Evolutionary conservation across 1,140 invertebrate species (phyloP), one percentile per base, ranked within the genome.

Genomic region (Zelostemma sp.): DNA sequence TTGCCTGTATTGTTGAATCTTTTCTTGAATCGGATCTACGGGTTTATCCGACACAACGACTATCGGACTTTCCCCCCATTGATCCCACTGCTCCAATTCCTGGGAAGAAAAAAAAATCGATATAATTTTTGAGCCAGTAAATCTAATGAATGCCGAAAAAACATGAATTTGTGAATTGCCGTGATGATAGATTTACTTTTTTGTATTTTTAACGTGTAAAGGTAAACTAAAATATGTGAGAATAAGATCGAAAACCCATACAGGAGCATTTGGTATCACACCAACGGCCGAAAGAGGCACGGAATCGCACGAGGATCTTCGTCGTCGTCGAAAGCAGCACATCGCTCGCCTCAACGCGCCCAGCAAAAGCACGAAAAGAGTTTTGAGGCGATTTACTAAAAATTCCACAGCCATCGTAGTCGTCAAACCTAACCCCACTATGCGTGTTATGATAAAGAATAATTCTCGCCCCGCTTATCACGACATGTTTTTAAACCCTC

Each of bases 1-100:
- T 58, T 88, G 85, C 57, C 88, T 69, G 55, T 88, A 89, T 43
- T 85, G 80, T 25, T 88, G 86, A 45, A 89, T 89, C 55, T 88
- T 87, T 57, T 85, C 84, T 66, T 88, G 87, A 54, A 89, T 75
- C 1, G 79, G 80, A 61, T 83, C 83, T 9, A 76, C 28, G 1
- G 86, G 85, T 59, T 84, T 85, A 41, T 83, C 77, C 21, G 81
- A 47, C 8, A 84, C 73, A 28, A 83, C 77, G 11, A 80, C 72
- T 16, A 82, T 68, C 31, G 77, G 80, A 72, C 79, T 83, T 48
- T 84, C 82, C 45, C 81, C 76, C 81, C 78, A 74, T 72, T 86
- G 72, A 75, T 87, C 87, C 88, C 88, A 79, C 58, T 84, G 71
- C 70, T 84, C 86, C 73, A 86, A 77, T 61, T 86, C 69, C 82